Percentiles rank a stretch among this genome's conserved stretches.
Evolutionary conservation across 2,797 vertebrate species (phyloP).

Genomic region (Platalea minor): DNA sequence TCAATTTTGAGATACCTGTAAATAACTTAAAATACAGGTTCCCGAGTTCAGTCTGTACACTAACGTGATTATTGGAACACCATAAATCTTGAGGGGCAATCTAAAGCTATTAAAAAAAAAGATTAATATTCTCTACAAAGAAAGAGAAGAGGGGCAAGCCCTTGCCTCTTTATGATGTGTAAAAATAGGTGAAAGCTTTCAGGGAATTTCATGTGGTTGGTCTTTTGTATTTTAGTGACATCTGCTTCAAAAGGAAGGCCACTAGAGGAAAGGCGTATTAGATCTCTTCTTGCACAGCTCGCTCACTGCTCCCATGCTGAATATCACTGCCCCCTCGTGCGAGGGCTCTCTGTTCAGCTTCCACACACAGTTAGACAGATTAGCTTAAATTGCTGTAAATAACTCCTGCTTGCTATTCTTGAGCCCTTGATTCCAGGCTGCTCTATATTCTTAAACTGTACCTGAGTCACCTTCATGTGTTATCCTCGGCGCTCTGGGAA

Average conservation of each 20-base stretch:
- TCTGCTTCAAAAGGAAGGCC: not conserved
- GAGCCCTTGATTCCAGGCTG: conserved; percentile 31
- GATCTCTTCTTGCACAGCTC: not conserved
- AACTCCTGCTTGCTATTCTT: conserved; percentile 23
- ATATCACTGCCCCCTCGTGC: not conserved
- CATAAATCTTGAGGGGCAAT: not conserved
- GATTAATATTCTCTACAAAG: not conserved
- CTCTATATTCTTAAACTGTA: conserved; percentile 27
- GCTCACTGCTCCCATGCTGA: not conserved
- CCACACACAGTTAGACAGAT: not conserved
- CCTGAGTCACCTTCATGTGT: conserved; percentile 53
- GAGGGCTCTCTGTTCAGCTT: not conserved
- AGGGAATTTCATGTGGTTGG: not conserved
- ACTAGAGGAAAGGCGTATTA: not conserved
- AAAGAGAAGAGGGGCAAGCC: not conserved
- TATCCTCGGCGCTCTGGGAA: not conserved
- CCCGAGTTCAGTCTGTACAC: not conserved
- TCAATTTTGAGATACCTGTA: not conserved
- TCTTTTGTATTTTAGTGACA: not conserved
- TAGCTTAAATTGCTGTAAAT: conserved; percentile 43
- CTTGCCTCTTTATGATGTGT: not conserved
- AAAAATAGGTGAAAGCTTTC: not conserved
- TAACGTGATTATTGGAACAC: not conserved
- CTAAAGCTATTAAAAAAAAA: not conserved
- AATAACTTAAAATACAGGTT: not conserved